These are phyloP conservation scores for Catostomus latipinnis DNA, from an alignment of 2,797 vertebrate genomes.

Conservation along the genomic window DNA sequence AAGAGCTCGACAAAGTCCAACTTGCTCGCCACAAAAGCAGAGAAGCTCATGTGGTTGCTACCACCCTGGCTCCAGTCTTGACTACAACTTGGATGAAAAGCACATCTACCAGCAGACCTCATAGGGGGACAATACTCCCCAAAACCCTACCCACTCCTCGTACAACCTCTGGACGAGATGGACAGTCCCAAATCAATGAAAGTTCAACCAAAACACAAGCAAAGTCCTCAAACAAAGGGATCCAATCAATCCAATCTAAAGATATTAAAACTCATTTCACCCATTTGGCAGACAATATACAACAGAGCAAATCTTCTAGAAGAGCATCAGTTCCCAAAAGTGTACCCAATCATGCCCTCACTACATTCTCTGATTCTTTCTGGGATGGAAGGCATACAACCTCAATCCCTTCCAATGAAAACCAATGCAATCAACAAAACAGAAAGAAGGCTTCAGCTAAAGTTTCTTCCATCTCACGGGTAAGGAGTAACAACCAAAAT, in stretches of 20 bases:
- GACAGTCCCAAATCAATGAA: slow-evolving; percentile 47
- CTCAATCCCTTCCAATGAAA: slow-evolving; percentile 24
- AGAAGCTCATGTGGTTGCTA: slow-evolving; percentile 46
- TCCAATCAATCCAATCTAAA: slow-evolving; percentile 14
- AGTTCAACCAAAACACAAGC: slow-evolving; percentile 18
- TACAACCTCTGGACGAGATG: slow-evolving; percentile 19
- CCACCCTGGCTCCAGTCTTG: slow-evolving; percentile 27
- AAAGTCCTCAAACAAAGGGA: not conserved
- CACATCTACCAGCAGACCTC: slow-evolving; percentile 44
- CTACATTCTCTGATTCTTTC: slow-evolving; percentile 26
- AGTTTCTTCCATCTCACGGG: slow-evolving; percentile 42
- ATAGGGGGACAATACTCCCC: slow-evolving; percentile 59
- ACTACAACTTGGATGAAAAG: slow-evolving; percentile 7
- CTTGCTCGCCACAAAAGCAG: slow-evolving; percentile 62
- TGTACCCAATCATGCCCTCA: slow-evolving; percentile 58
- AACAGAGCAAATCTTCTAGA: slow-evolving; percentile 38
- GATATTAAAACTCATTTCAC: slow-evolving; percentile 42
- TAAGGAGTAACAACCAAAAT: slow-evolving; percentile 52
- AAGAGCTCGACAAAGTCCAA: slow-evolving; percentile 79
- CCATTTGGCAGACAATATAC: slow-evolving; percentile 50
- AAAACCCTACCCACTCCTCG: slow-evolving; percentile 66
- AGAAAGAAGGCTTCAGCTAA: slow-evolving; percentile 44
- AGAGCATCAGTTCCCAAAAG: slow-evolving; percentile 64
- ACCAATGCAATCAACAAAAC: slow-evolving; percentile 29
- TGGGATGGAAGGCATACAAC: slow-evolving; percentile 46